These are phyloP conservation scores for Drosophila anomelani DNA, from an alignment of 2,888 invertebrate genomes.

Conservation along the genomic window DNA sequence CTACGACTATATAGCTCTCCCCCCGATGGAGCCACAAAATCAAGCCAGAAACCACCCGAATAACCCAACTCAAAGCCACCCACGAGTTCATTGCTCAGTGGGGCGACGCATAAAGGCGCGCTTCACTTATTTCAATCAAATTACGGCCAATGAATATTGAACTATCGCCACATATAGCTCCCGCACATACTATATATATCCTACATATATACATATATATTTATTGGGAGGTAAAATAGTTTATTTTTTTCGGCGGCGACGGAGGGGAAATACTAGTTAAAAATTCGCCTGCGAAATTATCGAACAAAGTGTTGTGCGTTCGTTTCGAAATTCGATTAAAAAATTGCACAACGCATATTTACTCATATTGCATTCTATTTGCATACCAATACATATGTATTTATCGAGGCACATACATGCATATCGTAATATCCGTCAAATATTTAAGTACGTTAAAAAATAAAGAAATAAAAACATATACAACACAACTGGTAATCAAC, in stretches of 20 bases:
- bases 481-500: conserved; percentile 6
- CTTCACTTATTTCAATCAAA: conserved; percentile 78
- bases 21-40: conserved; percentile 1
- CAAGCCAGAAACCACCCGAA: conserved; percentile 10
- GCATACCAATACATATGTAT: conserved; percentile 14
- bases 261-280: conserved; percentile 11
- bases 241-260: conserved; percentile 28
- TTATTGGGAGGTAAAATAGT: conserved; percentile 33
- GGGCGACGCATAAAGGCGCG: conserved; percentile 73
- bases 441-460: conserved; percentile 23
- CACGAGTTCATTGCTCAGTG: conserved; percentile 62
- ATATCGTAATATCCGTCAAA: conserved; percentile 26
- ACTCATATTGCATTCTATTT: conserved; percentile 38
- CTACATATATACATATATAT: conserved; percentile 4
- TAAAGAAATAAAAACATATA: background rate
- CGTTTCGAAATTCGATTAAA: conserved; percentile 34
- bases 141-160: conserved; percentile 81
- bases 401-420: background rate
- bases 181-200: background rate
- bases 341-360: conserved; percentile 35
- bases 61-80: conserved; percentile 2
- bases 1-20: conserved; percentile 1
- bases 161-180: conserved; percentile 53
- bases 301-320: conserved; percentile 26
- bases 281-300: conserved; percentile 25